Conservation (phyloP, 2,113 vertebrate genomes). For the Todiramphus chloris region DNA sequence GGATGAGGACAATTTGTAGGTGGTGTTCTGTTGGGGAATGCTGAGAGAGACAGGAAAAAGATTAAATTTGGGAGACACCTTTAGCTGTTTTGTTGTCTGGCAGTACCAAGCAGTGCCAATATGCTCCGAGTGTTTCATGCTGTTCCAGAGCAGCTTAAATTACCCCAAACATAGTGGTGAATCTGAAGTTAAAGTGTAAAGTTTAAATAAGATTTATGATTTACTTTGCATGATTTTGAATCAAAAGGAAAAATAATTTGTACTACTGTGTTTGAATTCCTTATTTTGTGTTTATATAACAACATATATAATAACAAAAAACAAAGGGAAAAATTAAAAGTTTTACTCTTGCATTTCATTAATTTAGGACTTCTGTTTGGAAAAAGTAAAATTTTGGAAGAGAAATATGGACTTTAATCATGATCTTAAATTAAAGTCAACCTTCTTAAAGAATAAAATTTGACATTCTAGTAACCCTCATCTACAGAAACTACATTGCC, state of each 20-base stretch:
- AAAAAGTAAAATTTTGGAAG: not conserved
- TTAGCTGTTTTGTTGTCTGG: not conserved
- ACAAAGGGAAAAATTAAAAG: not conserved
- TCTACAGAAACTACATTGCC: not conserved
- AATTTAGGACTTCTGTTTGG: not conserved
- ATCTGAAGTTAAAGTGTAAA: not conserved
- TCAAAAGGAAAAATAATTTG: not conserved
- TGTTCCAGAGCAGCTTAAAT: not conserved
- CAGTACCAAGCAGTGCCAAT: not conserved
- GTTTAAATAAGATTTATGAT: not conserved
- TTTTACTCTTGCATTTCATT: not conserved
- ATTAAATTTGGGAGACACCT: not conserved
- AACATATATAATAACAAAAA: not conserved
- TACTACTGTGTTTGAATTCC: not conserved
- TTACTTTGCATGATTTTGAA: not conserved
- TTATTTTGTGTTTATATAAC: not conserved
- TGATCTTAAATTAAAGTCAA: not conserved
- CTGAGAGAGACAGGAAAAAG: not conserved
- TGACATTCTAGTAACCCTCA: not conserved
- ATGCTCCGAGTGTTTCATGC: not conserved
- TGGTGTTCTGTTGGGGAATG: not conserved
- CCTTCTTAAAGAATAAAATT: not conserved
- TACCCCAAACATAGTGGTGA: not conserved
- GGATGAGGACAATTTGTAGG: not conserved
- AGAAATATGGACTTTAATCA: not conserved